Evolutionary conservation across 2,797 vertebrate species (phyloP).

Genomic region (Acrossocheilus wenchowensis): DNA sequence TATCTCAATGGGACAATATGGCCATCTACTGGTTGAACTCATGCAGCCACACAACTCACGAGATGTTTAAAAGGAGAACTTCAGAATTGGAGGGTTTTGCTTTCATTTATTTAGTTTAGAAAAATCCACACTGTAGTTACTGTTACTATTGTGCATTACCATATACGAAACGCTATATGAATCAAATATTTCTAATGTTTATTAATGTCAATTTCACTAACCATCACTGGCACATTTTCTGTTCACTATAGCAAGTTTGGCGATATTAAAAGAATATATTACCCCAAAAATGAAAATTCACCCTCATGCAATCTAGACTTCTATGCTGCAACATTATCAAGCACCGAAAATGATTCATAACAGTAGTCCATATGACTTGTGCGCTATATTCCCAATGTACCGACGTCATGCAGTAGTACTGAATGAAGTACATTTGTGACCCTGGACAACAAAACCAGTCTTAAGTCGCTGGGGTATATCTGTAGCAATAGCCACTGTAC

Average conservation of each 20-base stretch:
- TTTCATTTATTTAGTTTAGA: no score
- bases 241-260: background rate
- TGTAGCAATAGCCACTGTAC: no score
- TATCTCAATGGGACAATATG: background rate
- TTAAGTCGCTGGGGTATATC: no score
- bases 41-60: no score
- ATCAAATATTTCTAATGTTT: no score
- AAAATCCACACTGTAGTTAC: no score
- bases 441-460: no score
- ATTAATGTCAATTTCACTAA: background rate
- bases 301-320: background rate
- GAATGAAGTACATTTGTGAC: background rate
- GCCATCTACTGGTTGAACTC: conserved; percentile 15
- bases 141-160: no score
- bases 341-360: background rate
- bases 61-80: no score
- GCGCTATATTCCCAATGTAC: no score
- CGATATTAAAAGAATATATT: background rate
- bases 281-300: background rate
- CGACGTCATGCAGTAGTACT: background rate
- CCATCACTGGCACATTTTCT: background rate
- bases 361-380: background rate
- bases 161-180: background rate
- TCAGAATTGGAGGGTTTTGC: no score
- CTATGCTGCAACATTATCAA: background rate